These are phyloP conservation scores for Microchrysa polita DNA, from an alignment of 2,888 invertebrate genomes.

Conservation along the genomic window DNA sequence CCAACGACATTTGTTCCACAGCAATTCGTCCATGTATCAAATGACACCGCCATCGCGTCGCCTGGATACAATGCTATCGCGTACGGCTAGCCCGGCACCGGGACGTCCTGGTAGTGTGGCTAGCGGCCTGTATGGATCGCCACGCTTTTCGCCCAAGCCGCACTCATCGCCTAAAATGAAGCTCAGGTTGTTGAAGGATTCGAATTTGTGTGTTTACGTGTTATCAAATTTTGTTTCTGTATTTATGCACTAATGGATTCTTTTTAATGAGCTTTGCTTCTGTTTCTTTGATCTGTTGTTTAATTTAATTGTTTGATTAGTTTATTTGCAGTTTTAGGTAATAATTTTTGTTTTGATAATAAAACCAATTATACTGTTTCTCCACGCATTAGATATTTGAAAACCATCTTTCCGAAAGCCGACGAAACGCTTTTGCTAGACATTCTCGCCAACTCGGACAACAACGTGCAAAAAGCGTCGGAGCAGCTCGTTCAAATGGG, in stretches of 20 bases:
- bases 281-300: neutral
- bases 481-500: conserved; percentile 84
- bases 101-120: conserved; percentile 71
- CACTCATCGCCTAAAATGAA: conserved; percentile 93
- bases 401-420: conserved; percentile 89
- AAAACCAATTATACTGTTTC: conserved; percentile 3
- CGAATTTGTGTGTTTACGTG: conserved; percentile 21
- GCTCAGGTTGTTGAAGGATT: conserved; percentile 76
- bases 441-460: conserved; percentile 84
- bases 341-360: conserved; percentile 19
- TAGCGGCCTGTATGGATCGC: conserved; percentile 70
- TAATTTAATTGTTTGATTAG: conserved; percentile 48
- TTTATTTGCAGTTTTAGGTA: neutral
- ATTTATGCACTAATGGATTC: too few relatives aligned
- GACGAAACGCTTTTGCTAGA: conserved; percentile 89
- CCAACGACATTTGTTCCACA: conserved; percentile 68
- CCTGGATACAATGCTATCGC: conserved; percentile 59
- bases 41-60: conserved; percentile 76
- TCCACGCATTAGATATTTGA: conserved; percentile 77
- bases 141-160: conserved; percentile 70
- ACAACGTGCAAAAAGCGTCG: conserved; percentile 89
- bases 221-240: conserved; percentile 23
- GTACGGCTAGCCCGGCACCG: conserved; percentile 68
- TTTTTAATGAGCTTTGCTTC: neutral
- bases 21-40: conserved; percentile 68